phyloP scores from a whole-genome alignment of 2,888 invertebrate species.

The Macroteleia sp. region DNA sequence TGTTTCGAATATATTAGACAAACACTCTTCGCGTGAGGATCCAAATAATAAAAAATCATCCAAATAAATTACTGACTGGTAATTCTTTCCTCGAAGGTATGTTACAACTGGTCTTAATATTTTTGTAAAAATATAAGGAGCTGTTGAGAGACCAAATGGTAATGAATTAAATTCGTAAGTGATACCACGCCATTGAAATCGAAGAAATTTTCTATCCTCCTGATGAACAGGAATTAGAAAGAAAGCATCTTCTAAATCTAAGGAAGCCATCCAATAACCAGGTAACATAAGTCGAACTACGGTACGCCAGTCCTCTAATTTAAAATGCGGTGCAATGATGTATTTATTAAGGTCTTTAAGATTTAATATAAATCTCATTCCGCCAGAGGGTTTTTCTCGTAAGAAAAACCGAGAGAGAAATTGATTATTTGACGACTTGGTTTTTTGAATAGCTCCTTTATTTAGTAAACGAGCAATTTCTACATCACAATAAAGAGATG shows the following conservation, averaged over 20 bases:
- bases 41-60: background rate
- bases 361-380: background rate
- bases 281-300: background rate
- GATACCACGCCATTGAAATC: background rate
- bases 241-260: conserved; percentile 6
- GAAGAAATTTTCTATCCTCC: background rate
- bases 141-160: background rate
- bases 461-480: conserved; percentile 15
- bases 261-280: background rate
- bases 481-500: conserved; percentile 1
- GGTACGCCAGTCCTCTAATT: background rate
- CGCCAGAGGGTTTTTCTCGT: background rate
- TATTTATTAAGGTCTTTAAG: background rate
- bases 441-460: background rate
- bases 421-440: background rate
- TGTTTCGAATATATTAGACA: too few relatives aligned
- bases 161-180: background rate
- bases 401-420: background rate
- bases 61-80: background rate
- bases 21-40: background rate
- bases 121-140: background rate
- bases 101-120: background rate
- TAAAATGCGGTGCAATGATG: background rate
- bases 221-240: background rate
- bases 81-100: background rate